These are phyloP conservation scores for Metalampra italica DNA, from an alignment of 2,888 invertebrate genomes.

Conservation along the genomic window DNA sequence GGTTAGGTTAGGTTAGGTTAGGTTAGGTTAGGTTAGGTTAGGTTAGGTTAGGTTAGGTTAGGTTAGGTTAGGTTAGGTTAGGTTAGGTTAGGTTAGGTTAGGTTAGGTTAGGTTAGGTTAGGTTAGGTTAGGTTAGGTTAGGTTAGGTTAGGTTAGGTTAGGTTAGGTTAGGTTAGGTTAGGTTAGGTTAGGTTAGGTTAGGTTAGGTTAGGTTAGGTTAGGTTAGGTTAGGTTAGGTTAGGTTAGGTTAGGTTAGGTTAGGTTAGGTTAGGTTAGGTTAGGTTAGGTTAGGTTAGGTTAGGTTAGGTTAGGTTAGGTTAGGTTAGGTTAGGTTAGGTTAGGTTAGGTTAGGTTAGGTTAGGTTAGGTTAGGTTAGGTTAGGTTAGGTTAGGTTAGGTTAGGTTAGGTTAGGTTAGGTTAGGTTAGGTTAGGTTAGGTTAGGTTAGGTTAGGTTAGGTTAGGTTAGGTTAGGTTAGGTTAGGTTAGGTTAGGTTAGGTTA, in stretches of 20 bases:
- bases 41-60: neutral
- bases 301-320: conserved; percentile 13
- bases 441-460: conserved; percentile 8
- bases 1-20: too few species aligned
- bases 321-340: conserved; percentile 12
- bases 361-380: conserved; percentile 17
- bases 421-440: conserved; percentile 10
- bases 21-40: too few species aligned
- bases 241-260: too few species aligned
- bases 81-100: conserved; percentile 9
- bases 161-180: too few species aligned
- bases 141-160: too few species aligned
- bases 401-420: conserved; percentile 16
- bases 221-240: too few species aligned
- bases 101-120: too few species aligned
- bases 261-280: too few species aligned
- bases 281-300: conserved; percentile 2
- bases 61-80: conserved; percentile 3
- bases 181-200: too few species aligned
- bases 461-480: conserved; percentile 4
- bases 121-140: too few species aligned
- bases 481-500: conserved; percentile 9
- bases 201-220: too few species aligned
- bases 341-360: conserved; percentile 10
- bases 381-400: conserved; percentile 16